Evolutionary conservation across 2,797 vertebrate species (phyloP), one percentile per base, ranked within the genome.

Genomic region (Streptopelia turtur): DNA sequence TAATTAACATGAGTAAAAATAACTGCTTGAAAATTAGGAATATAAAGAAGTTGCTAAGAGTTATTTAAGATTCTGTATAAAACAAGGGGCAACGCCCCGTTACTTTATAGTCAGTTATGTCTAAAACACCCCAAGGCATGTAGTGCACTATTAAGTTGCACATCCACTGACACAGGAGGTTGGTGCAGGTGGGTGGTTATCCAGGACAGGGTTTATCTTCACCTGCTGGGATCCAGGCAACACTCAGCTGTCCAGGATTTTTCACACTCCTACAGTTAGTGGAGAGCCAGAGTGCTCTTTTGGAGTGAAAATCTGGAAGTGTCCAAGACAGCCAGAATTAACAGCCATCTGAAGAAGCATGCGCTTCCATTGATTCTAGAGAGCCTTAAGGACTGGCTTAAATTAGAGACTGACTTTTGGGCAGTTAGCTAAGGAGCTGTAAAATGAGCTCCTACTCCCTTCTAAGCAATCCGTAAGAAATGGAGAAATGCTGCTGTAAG

Each of bases 41-140:
- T 63, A 50, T 35, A 53, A 68, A 16, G 10, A 72, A 56, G 27
- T 21, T 87, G 13, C 30, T 57, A 56, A 55, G 39, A 76, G 37
- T 72, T 76, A 35, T n/a, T 87, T 86, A 69, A 25, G 16, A 13
- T 78, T 78, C n/a, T 57, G 8, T 66, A 5, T 50, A 60, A 83
- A 59, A n/a, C 24, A 70, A 70, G 35, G 24, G 31, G 20, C 49
- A 83, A 76, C 61, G 4, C 5, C 2, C 8, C 8, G 3, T 25
- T 87, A 52, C 30, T 83, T 78, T 82, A 43, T 20, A 56, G 57
- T 22, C 15, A 23, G 6, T 45, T 47, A 10, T 25, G 6, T 47
- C 17, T 83, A 14, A 55, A 88, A 27, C 10, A 76, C 6, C 23
- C 10, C 11, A n/a, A 27, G 28, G 22, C 16, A 37, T 0, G 0